Percentiles rank a stretch among this genome's conserved stretches.
Conservation (phyloP, 2,888 invertebrate species). For the Pollenia amentaria region DNA sequence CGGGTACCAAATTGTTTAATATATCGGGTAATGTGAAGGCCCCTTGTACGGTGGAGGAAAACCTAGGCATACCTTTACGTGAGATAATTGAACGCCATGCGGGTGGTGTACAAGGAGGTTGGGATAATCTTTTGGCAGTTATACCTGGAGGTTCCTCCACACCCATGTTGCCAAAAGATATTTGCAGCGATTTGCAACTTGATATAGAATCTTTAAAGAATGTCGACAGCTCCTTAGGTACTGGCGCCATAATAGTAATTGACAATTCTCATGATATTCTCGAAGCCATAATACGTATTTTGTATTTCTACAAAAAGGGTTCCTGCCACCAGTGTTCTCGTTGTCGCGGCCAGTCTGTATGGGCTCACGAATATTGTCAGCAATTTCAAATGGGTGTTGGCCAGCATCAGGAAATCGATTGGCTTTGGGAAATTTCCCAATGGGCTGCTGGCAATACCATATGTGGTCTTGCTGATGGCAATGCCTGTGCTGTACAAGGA, state of each 20-base stretch:
- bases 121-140: slow-evolving; percentile 98
- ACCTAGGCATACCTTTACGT: slow-evolving; percentile 97
- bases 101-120: slow-evolving; percentile 98
- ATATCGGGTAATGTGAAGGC: slow-evolving; percentile 98
- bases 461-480: slow-evolving; percentile 98
- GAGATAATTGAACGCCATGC: slow-evolving; percentile 97
- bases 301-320: slow-evolving; percentile 98
- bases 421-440: slow-evolving; percentile 98
- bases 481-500: slow-evolving; percentile 99
- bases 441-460: slow-evolving; percentile 99
- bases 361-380: slow-evolving; percentile 95
- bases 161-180: slow-evolving; percentile 95
- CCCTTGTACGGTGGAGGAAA: slow-evolving; percentile 99
- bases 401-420: slow-evolving; percentile 96
- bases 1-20: slow-evolving; percentile 98
- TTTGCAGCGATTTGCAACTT: slow-evolving; percentile 96
- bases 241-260: slow-evolving; percentile 99
- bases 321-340: slow-evolving; percentile 99
- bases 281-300: slow-evolving; percentile 96
- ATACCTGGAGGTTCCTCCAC: slow-evolving; percentile 99
- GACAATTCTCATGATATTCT: slow-evolving; percentile 98
- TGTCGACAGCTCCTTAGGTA: slow-evolving; percentile 96
- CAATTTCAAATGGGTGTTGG: slow-evolving; percentile 95
- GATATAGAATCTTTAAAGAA: slow-evolving; percentile 97
- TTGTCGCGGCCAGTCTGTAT: slow-evolving; percentile 96